phyloP scores from a whole-genome alignment of 2,888 invertebrate genomes.

The Cephus pygmeus region DNA sequence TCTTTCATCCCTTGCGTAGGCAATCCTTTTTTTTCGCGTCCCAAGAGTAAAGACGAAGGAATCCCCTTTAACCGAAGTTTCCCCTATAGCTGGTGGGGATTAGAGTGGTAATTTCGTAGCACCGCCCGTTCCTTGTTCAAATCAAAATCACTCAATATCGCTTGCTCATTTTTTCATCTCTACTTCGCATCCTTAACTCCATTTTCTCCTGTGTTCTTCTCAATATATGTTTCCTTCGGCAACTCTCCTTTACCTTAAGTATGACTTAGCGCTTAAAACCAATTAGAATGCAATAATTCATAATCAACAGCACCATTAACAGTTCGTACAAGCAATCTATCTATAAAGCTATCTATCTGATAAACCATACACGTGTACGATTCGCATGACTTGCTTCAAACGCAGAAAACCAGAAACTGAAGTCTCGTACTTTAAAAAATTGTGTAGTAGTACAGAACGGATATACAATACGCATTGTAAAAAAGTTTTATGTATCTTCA shows the following conservation, averaged over 20 bases:
- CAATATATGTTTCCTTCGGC: constrained; percentile 10
- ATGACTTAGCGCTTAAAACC: neutral
- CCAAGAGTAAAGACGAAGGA: constrained; percentile 1
- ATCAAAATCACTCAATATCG: constrained; percentile 12
- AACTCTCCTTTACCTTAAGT: neutral
- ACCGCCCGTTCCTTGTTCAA: constrained; percentile 20
- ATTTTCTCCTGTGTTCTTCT: constrained; percentile 2
- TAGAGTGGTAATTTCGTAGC: constrained; percentile 16
- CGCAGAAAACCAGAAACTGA: neutral
- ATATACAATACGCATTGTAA: neutral
- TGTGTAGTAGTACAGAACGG: neutral
- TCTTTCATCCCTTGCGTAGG: neutral
- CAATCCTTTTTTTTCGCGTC: neutral
- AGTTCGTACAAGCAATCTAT: neutral
- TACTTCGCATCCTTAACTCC: constrained; percentile 6
- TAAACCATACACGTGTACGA: neutral
- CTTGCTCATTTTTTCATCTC: constrained; percentile 24
- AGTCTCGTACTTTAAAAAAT: neutral
- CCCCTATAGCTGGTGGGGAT: constrained; percentile 1
- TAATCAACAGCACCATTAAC: neutral
- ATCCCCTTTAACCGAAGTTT: neutral
- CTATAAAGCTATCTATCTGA: neutral
- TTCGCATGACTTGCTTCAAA: neutral
- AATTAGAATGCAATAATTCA: neutral
- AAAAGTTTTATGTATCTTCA: neutral